Percentiles rank a stretch among this genome's conserved stretches.
phyloP scores from a whole-genome alignment of 2,888 invertebrate genomes.

The Coremacera marginata region DNA sequence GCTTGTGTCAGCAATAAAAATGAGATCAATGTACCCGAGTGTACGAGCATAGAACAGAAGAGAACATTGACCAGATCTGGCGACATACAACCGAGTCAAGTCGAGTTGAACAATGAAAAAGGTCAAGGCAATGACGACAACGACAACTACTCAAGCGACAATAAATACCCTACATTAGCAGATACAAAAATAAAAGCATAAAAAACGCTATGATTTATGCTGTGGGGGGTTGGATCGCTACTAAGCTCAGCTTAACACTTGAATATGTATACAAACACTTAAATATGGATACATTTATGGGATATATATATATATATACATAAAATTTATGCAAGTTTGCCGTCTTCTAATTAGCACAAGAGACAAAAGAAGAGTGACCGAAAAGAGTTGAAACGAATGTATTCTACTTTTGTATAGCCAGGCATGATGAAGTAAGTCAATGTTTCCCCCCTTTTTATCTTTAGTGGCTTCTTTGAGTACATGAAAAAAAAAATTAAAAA shows the following conservation, averaged over 20 bases:
- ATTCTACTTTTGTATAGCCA: too few relatives aligned
- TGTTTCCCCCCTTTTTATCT: not conserved
- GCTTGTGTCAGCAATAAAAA: slow-evolving; percentile 8
- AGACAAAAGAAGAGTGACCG: not conserved
- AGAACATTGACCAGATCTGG: not conserved
- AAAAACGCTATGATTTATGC: not conserved
- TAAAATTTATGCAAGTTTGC: not conserved
- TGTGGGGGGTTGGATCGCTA: too few relatives aligned
- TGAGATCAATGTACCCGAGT: not conserved
- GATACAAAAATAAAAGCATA: not conserved
- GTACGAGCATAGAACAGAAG: not conserved
- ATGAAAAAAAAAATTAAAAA: not conserved
- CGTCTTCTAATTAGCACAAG: slow-evolving; percentile 24
- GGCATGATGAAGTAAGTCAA: slow-evolving; percentile 6
- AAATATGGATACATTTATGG: too few relatives aligned
- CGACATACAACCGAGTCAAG: not conserved
- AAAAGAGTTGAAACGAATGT: not conserved
- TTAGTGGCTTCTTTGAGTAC: not conserved
- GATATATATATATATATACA: not conserved
- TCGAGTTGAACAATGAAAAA: slow-evolving; percentile 8
- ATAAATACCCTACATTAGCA: not conserved
- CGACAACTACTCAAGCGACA: not conserved
- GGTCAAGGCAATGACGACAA: slow-evolving; percentile 3
- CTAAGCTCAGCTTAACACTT: too few relatives aligned
- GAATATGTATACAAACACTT: too few relatives aligned